Percentiles rank a stretch among this genome's conserved stretches.
Conservation (phyloP, 1,140 invertebrate genomes). For the Cyclargus thomasi region DNA sequence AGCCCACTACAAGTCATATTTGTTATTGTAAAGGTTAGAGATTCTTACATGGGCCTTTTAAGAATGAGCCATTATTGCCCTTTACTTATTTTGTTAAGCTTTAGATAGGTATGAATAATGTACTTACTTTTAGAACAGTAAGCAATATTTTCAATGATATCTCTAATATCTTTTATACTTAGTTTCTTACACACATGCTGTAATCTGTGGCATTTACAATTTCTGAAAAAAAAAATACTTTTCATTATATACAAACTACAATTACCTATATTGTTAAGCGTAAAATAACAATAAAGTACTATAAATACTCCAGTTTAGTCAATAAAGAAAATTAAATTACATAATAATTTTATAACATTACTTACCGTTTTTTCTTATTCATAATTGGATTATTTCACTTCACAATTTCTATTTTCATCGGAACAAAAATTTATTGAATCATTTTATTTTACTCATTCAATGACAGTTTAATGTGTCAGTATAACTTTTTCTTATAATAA, state of each 20-base stretch:
- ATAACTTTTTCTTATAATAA: neutral
- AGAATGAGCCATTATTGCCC: too few relatives aligned
- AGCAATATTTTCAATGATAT: constrained; percentile 52
- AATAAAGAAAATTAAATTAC: too few relatives aligned
- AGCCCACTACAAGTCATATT: too few relatives aligned
- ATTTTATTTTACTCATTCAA: neutral
- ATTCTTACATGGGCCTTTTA: too few relatives aligned
- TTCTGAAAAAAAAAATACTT: constrained; percentile 34
- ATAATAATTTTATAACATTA: neutral
- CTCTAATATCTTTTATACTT: constrained; percentile 42
- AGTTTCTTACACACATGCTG: constrained; percentile 41
- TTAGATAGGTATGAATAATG: too few relatives aligned
- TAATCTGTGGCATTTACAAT: constrained; percentile 43
- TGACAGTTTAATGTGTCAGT: neutral
- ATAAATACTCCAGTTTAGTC: neutral
- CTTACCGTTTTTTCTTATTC: constrained; percentile 35
- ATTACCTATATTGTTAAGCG: too few relatives aligned
- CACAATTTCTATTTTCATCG: neutral
- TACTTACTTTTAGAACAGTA: constrained; percentile 43
- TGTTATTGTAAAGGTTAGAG: too few relatives aligned
- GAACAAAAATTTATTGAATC: neutral
- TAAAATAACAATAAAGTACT: too few relatives aligned
- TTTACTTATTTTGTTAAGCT: too few relatives aligned
- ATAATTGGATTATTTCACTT: constrained; percentile 23
- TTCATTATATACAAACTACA: too few relatives aligned